Percentiles rank a stretch among this genome's conserved stretches.
Conservation (phyloP, 2,113 vertebrate species). For the Calonectris borealis region DNA sequence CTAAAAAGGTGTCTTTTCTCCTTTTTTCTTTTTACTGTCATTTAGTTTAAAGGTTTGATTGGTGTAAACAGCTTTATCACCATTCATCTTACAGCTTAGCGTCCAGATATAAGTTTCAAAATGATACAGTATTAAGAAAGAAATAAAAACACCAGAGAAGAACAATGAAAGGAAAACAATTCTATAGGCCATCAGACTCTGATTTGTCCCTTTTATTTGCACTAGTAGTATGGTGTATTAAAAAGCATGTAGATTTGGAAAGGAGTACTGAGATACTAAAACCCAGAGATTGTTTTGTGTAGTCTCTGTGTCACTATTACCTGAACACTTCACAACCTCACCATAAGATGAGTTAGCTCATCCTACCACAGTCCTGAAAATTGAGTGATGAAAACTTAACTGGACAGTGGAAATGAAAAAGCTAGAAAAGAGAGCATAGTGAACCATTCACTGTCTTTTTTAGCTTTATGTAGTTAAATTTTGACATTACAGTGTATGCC, state of each 20-base stretch:
- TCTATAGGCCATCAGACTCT: not conserved
- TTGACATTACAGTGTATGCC: not conserved
- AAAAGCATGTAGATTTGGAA: not conserved
- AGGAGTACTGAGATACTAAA: not conserved
- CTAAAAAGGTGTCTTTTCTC: not conserved
- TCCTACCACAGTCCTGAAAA: not conserved
- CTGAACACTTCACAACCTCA: not conserved
- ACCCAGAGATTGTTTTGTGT: not conserved
- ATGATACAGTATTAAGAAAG: not conserved
- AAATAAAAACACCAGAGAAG: not conserved
- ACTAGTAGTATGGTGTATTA: not conserved
- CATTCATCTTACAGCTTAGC: not conserved
- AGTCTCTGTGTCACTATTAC: not conserved
- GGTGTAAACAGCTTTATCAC: not conserved
- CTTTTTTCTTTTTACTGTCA: not conserved
- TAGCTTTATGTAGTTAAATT: not conserved
- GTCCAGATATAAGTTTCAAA: not conserved
- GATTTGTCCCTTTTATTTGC: not conserved
- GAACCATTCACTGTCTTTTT: not conserved
- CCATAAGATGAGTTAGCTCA: not conserved
- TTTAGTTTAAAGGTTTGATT: not conserved
- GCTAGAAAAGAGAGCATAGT: not conserved
- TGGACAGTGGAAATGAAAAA: not conserved
- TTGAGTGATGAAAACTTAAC: not conserved
- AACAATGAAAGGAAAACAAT: not conserved